phyloP scores from a whole-genome alignment of 2,888 invertebrate species.

The Aleiodes alternator region DNA sequence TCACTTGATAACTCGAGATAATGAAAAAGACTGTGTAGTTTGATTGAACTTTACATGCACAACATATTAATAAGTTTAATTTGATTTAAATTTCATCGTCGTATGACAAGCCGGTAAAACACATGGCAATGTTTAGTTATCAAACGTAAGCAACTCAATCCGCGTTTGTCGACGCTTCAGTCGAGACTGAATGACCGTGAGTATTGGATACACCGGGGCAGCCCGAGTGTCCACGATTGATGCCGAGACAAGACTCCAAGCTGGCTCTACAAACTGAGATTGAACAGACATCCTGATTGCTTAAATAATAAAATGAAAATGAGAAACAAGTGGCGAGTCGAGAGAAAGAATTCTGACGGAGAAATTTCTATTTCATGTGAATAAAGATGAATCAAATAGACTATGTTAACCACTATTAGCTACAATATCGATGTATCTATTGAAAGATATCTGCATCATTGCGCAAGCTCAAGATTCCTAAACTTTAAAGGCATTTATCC shows the following conservation, averaged over 20 bases:
- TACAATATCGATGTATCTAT: conserved; percentile 9
- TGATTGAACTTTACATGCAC: no score
- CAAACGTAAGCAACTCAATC: conserved; percentile 50
- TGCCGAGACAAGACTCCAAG: conserved; percentile 32
- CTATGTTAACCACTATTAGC: no score
- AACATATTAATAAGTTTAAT: no score
- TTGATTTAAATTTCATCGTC: background rate
- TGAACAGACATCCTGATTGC: conserved; percentile 16
- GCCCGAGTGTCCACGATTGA: conserved; percentile 32
- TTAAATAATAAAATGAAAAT: conserved; percentile 13
- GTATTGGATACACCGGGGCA: conserved; percentile 37
- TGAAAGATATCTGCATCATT: conserved; percentile 17
- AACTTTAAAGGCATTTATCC: background rate
- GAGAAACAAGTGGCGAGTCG: conserved; percentile 3
- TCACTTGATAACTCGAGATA: no score
- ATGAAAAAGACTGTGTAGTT: no score
- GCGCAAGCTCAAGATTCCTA: conserved; percentile 19
- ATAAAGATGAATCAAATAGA: conserved; percentile 17
- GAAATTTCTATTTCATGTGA: background rate
- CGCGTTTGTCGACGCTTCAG: conserved; percentile 63
- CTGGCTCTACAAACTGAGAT: conserved; percentile 11
- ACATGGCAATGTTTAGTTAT: conserved; percentile 56
- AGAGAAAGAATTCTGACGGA: conserved; percentile 16
- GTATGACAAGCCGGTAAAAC: conserved; percentile 51
- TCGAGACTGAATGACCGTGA: conserved; percentile 57